phyloP scores from a whole-genome alignment of 2,113 vertebrate species.

The Sitta europaea region DNA sequence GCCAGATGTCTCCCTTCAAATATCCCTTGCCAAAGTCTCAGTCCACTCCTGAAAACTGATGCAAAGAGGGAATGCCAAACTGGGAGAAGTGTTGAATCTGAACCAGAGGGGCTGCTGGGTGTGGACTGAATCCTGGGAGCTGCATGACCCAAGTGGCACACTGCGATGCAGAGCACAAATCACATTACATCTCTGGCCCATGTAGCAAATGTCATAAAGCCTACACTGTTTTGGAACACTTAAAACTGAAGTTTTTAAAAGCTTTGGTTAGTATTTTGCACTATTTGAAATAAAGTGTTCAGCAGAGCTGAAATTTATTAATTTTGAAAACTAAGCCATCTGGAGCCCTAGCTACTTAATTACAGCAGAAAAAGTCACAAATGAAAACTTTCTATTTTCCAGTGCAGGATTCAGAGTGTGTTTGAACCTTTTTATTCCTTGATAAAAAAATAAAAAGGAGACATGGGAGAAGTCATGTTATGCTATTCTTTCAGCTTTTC shows the following conservation, averaged over 20 bases:
- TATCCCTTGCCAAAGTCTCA: not conserved
- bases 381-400: conserved; percentile 64
- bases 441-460: not conserved
- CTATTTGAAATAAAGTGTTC: conserved; percentile 51
- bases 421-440: conserved; percentile 41
- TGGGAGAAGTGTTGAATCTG: not conserved
- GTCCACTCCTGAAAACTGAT: not conserved
- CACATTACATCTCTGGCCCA: not conserved
- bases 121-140: not conserved
- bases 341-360: conserved; percentile 73
- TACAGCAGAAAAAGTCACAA: conserved; percentile 64
- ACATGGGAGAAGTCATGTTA: not conserved
- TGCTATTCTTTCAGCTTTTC: conserved; percentile 1
- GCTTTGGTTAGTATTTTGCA: conserved; percentile 49
- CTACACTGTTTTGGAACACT: not conserved
- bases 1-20: not conserved
- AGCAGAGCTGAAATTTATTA: conserved; percentile 66
- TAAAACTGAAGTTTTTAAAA: conserved; percentile 25
- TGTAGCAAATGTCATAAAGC: not conserved
- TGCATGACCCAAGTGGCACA: not conserved
- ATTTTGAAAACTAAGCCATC: conserved; percentile 73
- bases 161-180: not conserved
- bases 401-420: conserved; percentile 17
- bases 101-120: not conserved
- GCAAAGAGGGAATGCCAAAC: not conserved